phyloP scores from a whole-genome alignment of 1,140 invertebrate genomes.

The Lordiphosa mommai region DNA sequence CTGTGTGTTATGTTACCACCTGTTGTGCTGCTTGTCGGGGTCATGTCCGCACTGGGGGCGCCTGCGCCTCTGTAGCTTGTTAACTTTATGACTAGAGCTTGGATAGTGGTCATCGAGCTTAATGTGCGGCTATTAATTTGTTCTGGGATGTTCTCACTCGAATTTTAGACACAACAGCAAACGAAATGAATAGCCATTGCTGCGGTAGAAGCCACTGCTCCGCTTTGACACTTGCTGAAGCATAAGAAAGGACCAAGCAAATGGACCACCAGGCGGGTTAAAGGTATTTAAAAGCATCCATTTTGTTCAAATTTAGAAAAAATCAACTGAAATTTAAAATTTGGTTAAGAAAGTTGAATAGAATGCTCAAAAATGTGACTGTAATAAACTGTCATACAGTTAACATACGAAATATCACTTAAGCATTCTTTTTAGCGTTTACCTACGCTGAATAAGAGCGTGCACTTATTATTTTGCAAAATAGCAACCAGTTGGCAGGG shows the following conservation, averaged over 20 bases:
- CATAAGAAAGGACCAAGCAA: constrained; percentile 16
- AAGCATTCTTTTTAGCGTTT: too few relatives aligned
- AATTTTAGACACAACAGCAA: too few relatives aligned
- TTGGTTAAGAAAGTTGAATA: not conserved
- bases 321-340: not conserved
- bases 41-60: constrained; percentile 54
- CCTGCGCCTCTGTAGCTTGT: constrained; percentile 26
- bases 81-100: constrained; percentile 13
- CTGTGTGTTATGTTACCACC: constrained; percentile 39
- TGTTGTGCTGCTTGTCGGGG: constrained; percentile 48
- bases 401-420: too few relatives aligned
- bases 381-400: too few relatives aligned
- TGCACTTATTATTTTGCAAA: too few relatives aligned
- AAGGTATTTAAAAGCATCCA: constrained; percentile 32
- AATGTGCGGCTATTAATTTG: constrained; percentile 47
- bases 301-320: not conserved
- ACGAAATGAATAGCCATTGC: too few relatives aligned
- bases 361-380: too few relatives aligned
- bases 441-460: too few relatives aligned
- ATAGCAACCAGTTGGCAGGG: too few relatives aligned
- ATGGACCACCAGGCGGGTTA: constrained; percentile 31
- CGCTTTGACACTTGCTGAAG: constrained; percentile 11
- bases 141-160: not conserved
- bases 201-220: not conserved
- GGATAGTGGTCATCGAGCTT: constrained; percentile 13